Base-by-base conservation (phyloP, 2,113 vertebrate genomes). In the Scytalopus superciliaris region DNA sequence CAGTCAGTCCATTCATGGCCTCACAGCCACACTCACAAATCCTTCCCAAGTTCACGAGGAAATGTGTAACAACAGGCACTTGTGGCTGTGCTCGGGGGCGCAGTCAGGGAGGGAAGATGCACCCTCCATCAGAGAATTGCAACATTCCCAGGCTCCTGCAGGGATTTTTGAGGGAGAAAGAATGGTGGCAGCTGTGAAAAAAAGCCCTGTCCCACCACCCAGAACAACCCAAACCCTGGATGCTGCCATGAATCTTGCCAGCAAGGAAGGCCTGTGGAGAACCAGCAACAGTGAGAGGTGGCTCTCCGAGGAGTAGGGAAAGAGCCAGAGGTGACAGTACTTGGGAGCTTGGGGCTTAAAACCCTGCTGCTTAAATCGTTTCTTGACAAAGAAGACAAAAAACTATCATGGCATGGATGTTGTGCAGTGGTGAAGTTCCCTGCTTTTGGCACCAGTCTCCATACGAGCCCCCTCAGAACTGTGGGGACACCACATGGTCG, bases 401-500 rank as follows among this genome's bases (percentile, higher is more conserved):
- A 62, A 12, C 2, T 28, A 21, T 28, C 19, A 8, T 2, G 9
- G 15, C 18, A 52, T 12, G 30, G 67, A 35, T 10, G 4, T 1
- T 18, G 35, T 7, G 12, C 12, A 19, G 16, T 45, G 14, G 2
- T 39, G 12, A 1, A 1, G 7, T 40, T 70, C 42, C 5, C 14
- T 63, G 47, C 19, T 66, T 47, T 80, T 28, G 7, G 33, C 59
- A 22, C 2, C 13, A 11, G 11, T 10, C 5, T 64, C 49, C 8
- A 0, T 42, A 80, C 14, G 21, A 67, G 28, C 4, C 14, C 18
- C 14, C 22, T 30, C 1, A 53, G 72, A 64, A 5, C 25, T 2
- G 12, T 1, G 27, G 10, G 37, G 30, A 23, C 30, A 31, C 5
- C 0, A 0, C 28, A 7, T 1, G 21, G 4, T 6, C 0, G 0